These are phyloP conservation scores for Euwallacea fornicatus DNA, from an alignment of 1,140 invertebrate species.

Conservation along the genomic window DNA sequence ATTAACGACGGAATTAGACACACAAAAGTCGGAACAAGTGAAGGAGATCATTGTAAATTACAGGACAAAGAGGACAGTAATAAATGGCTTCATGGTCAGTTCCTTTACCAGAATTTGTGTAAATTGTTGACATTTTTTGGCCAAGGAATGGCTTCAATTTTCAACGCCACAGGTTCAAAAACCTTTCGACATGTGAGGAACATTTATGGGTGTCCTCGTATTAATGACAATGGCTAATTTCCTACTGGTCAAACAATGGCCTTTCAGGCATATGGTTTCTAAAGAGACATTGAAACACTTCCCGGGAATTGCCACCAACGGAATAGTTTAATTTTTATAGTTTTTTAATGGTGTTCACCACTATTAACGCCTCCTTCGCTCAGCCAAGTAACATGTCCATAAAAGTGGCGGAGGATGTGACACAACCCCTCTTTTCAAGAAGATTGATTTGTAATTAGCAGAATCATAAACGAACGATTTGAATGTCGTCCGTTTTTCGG, in stretches of 20 bases:
- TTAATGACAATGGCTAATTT: neutral
- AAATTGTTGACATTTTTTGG: constrained; percentile 32
- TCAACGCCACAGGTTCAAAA: constrained; percentile 20
- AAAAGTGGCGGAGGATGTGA: constrained; percentile 13
- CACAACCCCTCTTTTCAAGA: constrained; percentile 2
- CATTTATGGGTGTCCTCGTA: neutral
- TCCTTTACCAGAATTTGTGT: constrained; percentile 28
- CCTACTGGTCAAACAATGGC: neutral
- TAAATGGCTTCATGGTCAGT: constrained; percentile 27
- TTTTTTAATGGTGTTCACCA: constrained; percentile 1
- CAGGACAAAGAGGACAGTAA: constrained; percentile 20
- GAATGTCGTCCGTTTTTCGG: constrained; percentile 7
- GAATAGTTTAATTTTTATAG: neutral
- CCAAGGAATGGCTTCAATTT: constrained; percentile 27
- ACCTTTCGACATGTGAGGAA: neutral
- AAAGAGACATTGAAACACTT: no score
- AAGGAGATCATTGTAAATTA: constrained; percentile 32
- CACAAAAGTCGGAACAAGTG: constrained; percentile 14
- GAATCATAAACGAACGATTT: constrained; percentile 22
- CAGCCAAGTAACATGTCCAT: neutral
- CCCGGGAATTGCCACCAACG: no score
- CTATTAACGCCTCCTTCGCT: neutral
- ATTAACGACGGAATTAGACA: constrained; percentile 27
- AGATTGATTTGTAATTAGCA: constrained; percentile 32
- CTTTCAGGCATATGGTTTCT: no score